phyloP scores from a whole-genome alignment of 1,140 invertebrate genomes.

The Bombus haemorrhoidalis region DNA sequence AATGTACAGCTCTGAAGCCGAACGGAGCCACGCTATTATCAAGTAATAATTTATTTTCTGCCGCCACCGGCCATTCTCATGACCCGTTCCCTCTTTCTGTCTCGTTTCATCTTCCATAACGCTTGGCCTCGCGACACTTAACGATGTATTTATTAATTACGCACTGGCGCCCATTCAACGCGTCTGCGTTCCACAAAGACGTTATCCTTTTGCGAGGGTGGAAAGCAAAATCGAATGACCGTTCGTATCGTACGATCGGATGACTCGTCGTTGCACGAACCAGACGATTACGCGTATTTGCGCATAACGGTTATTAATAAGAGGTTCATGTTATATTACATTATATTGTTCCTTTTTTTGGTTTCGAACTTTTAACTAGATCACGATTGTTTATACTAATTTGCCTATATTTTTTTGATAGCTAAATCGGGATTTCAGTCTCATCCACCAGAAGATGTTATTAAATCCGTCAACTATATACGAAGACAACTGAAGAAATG shows the following conservation, averaged over 20 bases:
- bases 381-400: neutral
- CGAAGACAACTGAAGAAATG: neutral
- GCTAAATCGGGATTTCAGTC: too few species aligned
- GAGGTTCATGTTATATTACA: neutral
- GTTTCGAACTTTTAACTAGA: neutral
- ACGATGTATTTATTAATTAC: conserved; percentile 70
- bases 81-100: conserved; percentile 39
- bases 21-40: conserved; percentile 69
- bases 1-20: conserved; percentile 51
- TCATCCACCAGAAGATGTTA: too few species aligned
- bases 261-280: neutral
- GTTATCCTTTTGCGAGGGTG: conserved; percentile 48
- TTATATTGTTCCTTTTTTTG: neutral
- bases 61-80: conserved; percentile 48
- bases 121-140: conserved; percentile 52
- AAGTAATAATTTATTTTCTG: conserved; percentile 70
- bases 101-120: conserved; percentile 31
- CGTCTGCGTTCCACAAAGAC: conserved; percentile 34
- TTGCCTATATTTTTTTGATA: neutral
- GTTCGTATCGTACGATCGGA: conserved; percentile 14
- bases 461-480: too few species aligned
- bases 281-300: conserved; percentile 21
- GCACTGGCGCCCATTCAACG: conserved; percentile 56
- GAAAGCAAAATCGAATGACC: conserved; percentile 29
- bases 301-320: neutral